Base-by-base conservation (phyloP, 2,113 vertebrate genomes). In the Mormyrus lacerda region DNA sequence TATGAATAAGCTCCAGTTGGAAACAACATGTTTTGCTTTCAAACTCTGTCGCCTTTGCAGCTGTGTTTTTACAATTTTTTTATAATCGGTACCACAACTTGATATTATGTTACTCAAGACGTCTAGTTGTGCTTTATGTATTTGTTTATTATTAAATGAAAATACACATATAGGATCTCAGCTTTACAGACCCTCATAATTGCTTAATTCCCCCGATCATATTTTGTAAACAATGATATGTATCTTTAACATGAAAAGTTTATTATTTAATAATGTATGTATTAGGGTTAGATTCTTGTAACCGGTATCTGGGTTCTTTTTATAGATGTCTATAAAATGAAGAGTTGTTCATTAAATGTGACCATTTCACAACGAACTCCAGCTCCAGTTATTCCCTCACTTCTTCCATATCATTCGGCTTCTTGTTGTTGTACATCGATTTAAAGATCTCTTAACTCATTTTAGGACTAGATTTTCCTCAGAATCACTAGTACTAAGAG, bases 261-360 rank as follows among this genome's bases (percentile, higher is more conserved):
- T 96, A 96, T 96, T 96, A 96, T 96, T 96, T 96, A 96, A 96
- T 95, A 95, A 95, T 96, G 95, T 96, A 96, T 96, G 96, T 96
- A 96, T 95, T 96, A 96, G 96, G 94, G 91, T 93, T 96, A 96
- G 96, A 96, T 96, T 95, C 95, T 96, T 93, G 95, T 96, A 96
- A 95, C 96, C 95, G 96, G 94, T 96, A 95, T 93, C 95, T 95
- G 95, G 94, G 95, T 94, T 95, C 94, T 96, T 96, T 96, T 96
- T 96, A 96, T 96, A 96, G 95, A 95, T 96, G 95, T 96, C 96
- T 96, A 96, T 96, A 96, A 95, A 95, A 96, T 95, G 94, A 95
- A 94, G 95, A 95, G 94, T 96, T 96, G 95, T 95, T 95, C 95
- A 96, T 96, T 96, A 96, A 96, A 96, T 96, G 95, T 96, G 95